These are phyloP conservation scores for Mastigias papua DNA, from an alignment of 30 jellyfish, hydroid and myxozoan species.

Conservation along the genomic window DNA sequence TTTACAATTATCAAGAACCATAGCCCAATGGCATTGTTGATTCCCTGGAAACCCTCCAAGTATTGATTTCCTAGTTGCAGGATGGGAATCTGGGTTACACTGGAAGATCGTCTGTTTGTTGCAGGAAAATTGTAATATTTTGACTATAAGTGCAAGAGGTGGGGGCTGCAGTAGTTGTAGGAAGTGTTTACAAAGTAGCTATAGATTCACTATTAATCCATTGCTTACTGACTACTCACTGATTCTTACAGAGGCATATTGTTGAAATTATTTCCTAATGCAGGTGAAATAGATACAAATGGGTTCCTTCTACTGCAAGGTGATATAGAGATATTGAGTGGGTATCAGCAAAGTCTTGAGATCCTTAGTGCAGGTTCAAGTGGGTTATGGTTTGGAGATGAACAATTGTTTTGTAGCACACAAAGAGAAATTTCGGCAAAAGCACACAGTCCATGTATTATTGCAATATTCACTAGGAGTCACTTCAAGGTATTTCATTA, in stretches of 20 bases:
- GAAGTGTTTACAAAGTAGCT: too few relatives aligned
- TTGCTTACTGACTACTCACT: too few relatives aligned
- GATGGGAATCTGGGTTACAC: too few relatives aligned
- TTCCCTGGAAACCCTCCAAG: too few relatives aligned
- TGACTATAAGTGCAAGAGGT: too few relatives aligned
- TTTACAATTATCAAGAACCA: too few relatives aligned
- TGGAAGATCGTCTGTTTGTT: too few relatives aligned
- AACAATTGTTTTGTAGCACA: conserved; percentile 65
- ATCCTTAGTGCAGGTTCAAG: conserved; percentile 46
- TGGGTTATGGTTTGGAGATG: conserved; percentile 86
- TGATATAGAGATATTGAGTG: conserved; percentile 38
- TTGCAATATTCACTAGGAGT: conserved; percentile 19
- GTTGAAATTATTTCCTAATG: not conserved
- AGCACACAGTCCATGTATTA: conserved; percentile 68
- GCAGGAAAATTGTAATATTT: too few relatives aligned
- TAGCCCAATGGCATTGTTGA: too few relatives aligned
- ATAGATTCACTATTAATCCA: too few relatives aligned
- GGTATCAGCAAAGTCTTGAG: conserved; percentile 31
- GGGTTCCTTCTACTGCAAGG: conserved; percentile 67
- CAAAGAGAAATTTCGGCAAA: conserved; percentile 49
- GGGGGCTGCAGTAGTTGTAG: too few relatives aligned
- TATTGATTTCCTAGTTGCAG: too few relatives aligned
- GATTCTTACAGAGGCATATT: not conserved
- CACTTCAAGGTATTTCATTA: conserved; percentile 26
- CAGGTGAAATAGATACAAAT: conserved; percentile 64